Base-by-base conservation (phyloP, 2,888 invertebrate genomes). In the Melanargia galathea region DNA sequence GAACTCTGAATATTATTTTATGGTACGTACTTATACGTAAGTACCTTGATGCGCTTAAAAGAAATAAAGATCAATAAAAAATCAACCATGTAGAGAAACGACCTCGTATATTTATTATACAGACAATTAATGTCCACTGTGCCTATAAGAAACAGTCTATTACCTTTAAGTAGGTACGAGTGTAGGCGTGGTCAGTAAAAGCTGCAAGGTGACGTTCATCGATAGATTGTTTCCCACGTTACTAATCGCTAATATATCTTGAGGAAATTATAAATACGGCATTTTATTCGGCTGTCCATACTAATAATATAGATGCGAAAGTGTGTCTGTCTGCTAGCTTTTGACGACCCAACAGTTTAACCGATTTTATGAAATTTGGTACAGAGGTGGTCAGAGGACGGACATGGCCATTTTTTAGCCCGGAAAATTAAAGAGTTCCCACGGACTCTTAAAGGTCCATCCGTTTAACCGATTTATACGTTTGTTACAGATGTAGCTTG, bases 211-310 rank as follows among this genome's bases (percentile, higher is more conserved):
- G 52, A 52, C 52, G 33, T 52, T 35, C 35, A 54, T 55, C n/a
- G 63, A 64, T 56, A 40, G 58, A 43, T 73, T 73, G 73, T 72
- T 79, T 73, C 73, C 70, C 79, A 75, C 77, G 78, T 7, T 45
- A 48, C 54, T 54, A 55, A 78, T 70, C 71, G 67, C 71, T 74
- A 66, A 82, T 80, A 79, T 75, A 73, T 77, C 74, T 79, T 73
- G 72, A 75, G 78, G 76, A 78, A 80, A 81, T 82, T 80, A 79
- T 80, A 80, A 81, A 52, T 52, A 78, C 75, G 78, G 73, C 77
- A 77, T 76, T 80, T 76, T n/a, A n/a, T n/a, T n/a, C n/a, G n/a
- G n/a, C n/a, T n/a, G n/a, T n/a, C n/a, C n/a, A n/a, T n/a, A n/a
- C n/a, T n/a, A n/a, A n/a, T n/a, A n/a, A n/a, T n/a, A n/a, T n/a